These are phyloP conservation scores for Zoanthus sansibaricus DNA, from an alignment of 92 coral and sea anemone species.

Conservation along the genomic window DNA sequence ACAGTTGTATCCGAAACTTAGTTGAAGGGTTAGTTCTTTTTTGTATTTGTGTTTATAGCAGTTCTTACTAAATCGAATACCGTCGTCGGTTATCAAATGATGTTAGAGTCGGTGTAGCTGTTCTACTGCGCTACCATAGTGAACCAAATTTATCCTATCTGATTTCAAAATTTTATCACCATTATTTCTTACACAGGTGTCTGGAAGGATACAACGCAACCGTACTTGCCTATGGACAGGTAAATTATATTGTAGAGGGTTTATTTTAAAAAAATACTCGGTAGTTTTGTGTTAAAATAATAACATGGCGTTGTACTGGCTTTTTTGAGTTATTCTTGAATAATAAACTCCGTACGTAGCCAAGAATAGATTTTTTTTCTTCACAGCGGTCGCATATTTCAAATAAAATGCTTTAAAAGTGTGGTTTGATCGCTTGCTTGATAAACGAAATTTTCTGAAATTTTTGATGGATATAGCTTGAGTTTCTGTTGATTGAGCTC, in stretches of 20 bases:
- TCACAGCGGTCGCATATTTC: constrained; percentile 41
- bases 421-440: constrained; percentile 26
- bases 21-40: constrained; percentile 88
- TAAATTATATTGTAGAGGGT: constrained; percentile 22
- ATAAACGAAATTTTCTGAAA: constrained; percentile 4
- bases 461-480: background rate
- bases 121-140: background rate
- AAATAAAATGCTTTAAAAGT: constrained; percentile 8
- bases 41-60: constrained; percentile 12
- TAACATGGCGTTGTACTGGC: constrained; percentile 20
- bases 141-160: background rate
- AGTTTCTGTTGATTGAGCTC: constrained; percentile 37
- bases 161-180: constrained; percentile 32
- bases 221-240: constrained; percentile 99
- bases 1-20: constrained; percentile 80
- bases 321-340: constrained; percentile 3
- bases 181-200: constrained; percentile 72
- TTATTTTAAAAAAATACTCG: background rate
- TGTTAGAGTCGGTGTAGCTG: background rate
- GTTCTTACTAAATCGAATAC: background rate
- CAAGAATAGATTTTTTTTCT: constrained; percentile 16
- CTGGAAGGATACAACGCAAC: constrained; percentile 99
- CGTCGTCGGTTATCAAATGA: background rate
- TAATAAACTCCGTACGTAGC: constrained; percentile 11
- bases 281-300: constrained; percentile 6